Base-by-base conservation (phyloP, 2,113 vertebrate species). In the Raja brachyura region DNA sequence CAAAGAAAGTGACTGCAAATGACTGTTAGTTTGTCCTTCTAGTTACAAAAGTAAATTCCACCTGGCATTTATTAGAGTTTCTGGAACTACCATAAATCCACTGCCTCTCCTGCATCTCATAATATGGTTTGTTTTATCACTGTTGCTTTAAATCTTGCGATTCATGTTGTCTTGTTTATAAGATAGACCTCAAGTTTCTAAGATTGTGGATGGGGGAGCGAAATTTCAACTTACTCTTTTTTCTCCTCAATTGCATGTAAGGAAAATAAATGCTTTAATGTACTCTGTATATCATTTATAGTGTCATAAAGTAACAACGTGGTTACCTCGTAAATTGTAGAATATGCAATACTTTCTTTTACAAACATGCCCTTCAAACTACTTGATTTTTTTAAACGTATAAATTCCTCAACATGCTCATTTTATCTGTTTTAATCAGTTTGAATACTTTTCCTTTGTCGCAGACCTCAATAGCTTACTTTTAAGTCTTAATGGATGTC, bases 391-490 rank as follows among this genome's bases (percentile, higher is more conserved):
- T 92, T 14, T 73, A 33, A 88, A 92, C 33, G 48, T 63, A 6
- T 63, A 88, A 18, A 88, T 88, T 88, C 63, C 4, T n/a, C 59
- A 73, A 8, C 6, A 39, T 73, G 4, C 48, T 92, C 73, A 70
- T 92, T 73, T 92, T 74, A 74, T 92, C 68, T 54, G 66, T 66
- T 92, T 73, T 14, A 92, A 73, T 92, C 90, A 25, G 22, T 74
- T 74, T 92, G 90, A 92, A 92, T 92, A 73, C 28, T 4, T 59
- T 56, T 74, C n/a, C 76, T 94, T 3, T 93, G 86, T 93, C 88
- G 70, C 93, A 99, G 98, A 99, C 93, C 94, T 98, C 93, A 94
- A 94, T 78, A 96, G 94, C 93, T 39, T 96, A 22, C 94, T 95
- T 90, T 94, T 93, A 13, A 97, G 96, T 92, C 95, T 99, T 94